phyloP scores from a whole-genome alignment of 2,797 vertebrate species.

The Eleutherodactylus coqui region DNA sequence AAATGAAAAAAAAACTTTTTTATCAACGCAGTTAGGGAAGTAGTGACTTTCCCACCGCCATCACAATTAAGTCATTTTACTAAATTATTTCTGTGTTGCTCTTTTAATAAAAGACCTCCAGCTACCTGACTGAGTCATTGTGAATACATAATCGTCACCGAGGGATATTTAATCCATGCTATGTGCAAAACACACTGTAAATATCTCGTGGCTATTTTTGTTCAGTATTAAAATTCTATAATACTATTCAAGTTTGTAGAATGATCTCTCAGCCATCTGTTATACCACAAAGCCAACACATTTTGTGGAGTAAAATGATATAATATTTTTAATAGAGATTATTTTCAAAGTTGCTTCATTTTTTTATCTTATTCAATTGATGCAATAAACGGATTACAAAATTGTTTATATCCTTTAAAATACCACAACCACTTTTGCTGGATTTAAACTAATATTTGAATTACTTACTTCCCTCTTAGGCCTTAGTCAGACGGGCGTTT shows the following conservation, averaged over 20 bases:
- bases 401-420: too few species aligned
- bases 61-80: background rate
- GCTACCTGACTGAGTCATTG: conserved; percentile 32
- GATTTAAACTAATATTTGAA: too few species aligned
- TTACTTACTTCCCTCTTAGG: too few species aligned
- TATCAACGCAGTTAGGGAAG: background rate
- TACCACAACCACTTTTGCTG: too few species aligned
- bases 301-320: background rate
- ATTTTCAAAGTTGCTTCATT: too few species aligned
- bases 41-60: background rate
- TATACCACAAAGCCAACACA: background rate
- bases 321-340: too few species aligned
- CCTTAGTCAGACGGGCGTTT: too few species aligned
- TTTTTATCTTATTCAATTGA: too few species aligned
- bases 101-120: conserved; percentile 28
- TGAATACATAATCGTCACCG: conserved; percentile 19
- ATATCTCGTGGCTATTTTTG: conserved; percentile 40
- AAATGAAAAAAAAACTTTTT: background rate
- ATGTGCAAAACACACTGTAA: background rate
- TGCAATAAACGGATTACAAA: too few species aligned
- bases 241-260: background rate
- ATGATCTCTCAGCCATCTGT: conserved; percentile 9
- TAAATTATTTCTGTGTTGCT: conserved; percentile 22
- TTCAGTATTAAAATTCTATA: conserved; percentile 17
- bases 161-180: conserved; percentile 26